These are phyloP conservation scores for Plutomurus gul DNA, from an alignment of 1,140 invertebrate species.

Conservation along the genomic window DNA sequence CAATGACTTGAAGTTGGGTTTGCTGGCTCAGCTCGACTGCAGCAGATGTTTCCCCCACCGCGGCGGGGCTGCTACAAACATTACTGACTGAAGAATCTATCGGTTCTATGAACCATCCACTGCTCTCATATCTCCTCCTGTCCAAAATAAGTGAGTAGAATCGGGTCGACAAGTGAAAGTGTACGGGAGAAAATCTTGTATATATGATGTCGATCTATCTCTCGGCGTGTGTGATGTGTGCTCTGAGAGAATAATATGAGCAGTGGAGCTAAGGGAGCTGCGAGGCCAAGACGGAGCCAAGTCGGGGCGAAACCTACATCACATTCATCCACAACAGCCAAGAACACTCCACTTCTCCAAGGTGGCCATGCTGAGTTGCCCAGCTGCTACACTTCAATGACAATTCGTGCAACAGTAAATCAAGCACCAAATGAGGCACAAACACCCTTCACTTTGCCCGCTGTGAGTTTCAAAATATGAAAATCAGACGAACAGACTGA, in stretches of 20 bases:
- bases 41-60: background rate
- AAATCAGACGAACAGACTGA: background rate
- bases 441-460: constrained; percentile 1
- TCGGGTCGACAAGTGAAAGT: background rate
- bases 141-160: background rate
- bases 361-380: constrained; percentile 30
- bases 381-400: constrained; percentile 35
- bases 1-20: constrained; percentile 9
- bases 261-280: background rate
- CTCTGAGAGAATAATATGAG: constrained; percentile 22
- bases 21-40: background rate
- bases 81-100: background rate
- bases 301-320: background rate
- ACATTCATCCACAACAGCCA: constrained; percentile 20
- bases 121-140: constrained; percentile 10
- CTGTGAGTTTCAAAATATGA: constrained; percentile 14
- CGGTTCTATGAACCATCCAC: background rate
- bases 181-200: background rate
- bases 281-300: background rate
- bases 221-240: background rate
- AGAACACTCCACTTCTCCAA: constrained; percentile 13
- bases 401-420: constrained; percentile 26
- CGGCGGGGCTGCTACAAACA: background rate
- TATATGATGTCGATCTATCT: background rate
- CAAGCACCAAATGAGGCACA: constrained; percentile 27